Conservation (phyloP, 1,140 invertebrate species). For the Pseudomyrmex pallidus region DNA sequence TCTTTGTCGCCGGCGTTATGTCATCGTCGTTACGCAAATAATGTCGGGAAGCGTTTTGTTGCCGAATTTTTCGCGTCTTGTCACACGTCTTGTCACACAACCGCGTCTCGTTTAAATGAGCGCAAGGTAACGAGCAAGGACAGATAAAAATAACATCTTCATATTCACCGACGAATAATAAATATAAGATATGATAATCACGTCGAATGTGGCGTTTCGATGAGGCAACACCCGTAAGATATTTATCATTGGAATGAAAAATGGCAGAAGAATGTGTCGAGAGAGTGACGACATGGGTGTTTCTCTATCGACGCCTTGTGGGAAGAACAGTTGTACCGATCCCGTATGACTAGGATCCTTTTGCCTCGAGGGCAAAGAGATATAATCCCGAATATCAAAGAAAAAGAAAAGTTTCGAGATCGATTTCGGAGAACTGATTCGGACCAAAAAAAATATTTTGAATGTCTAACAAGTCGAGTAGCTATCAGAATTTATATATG, state of each 20-base stretch:
- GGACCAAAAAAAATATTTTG: too few relatives aligned
- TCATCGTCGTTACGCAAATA: conserved; percentile 2
- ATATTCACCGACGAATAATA: not conserved
- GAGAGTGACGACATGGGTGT: conserved; percentile 39
- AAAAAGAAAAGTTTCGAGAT: not conserved
- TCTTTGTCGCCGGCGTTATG: not conserved
- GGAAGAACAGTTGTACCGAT: not conserved
- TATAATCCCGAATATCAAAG: not conserved
- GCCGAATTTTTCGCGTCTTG: not conserved
- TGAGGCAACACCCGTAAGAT: not conserved
- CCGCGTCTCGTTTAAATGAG: too few relatives aligned
- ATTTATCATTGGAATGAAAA: conserved; percentile 24
- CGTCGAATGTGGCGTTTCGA: not conserved
- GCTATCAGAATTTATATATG: too few relatives aligned
- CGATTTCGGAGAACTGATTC: too few relatives aligned
- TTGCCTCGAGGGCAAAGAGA: conserved; percentile 4
- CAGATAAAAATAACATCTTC: not conserved
- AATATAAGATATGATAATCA: not conserved
- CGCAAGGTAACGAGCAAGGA: not conserved
- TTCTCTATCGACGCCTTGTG: not conserved
- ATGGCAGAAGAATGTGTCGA: conserved; percentile 30
- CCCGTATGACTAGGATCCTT: not conserved
- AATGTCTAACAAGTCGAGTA: not conserved
- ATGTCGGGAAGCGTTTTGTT: not conserved
- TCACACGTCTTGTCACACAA: not conserved